Percentiles rank a stretch among this genome's conserved stretches.
Conservation (phyloP, 2,888 invertebrate genomes). For the Heliconius charithonia region DNA sequence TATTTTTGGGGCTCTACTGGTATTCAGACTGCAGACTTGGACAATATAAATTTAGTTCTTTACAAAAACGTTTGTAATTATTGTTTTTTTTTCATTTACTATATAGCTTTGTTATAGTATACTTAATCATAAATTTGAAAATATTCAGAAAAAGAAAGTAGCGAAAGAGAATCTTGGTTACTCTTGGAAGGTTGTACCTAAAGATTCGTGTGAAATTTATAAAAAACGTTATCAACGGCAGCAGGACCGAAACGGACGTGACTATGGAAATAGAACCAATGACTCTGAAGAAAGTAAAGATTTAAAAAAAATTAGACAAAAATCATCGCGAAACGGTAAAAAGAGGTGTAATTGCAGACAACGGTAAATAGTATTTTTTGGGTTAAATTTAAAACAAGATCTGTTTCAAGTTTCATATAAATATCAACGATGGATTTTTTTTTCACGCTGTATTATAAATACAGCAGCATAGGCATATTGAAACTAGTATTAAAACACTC, state of each 20-base stretch:
- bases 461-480: background rate
- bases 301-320: background rate
- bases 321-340: background rate
- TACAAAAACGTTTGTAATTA: constrained; percentile 52
- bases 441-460: background rate
- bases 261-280: constrained; percentile 1
- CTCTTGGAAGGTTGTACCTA: constrained; percentile 64
- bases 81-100: background rate
- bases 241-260: background rate
- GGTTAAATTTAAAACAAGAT: background rate
- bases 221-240: constrained; percentile 55
- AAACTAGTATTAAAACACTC: background rate
- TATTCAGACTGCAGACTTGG: constrained; percentile 34
- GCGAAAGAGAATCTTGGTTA: constrained; percentile 47
- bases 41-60: constrained; percentile 55
- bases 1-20: constrained; percentile 18
- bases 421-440: background rate
- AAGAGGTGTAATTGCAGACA: constrained; percentile 14
- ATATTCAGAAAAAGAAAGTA: constrained; percentile 47
- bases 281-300: constrained; percentile 9
- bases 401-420: background rate
- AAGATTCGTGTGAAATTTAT: constrained; percentile 68
- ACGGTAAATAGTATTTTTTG: constrained; percentile 16
- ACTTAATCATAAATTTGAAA: background rate
- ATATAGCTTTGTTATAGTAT: background rate